These are phyloP conservation scores for Euura saliciscinereae DNA, from an alignment of 1,140 invertebrate species.

Conservation along the genomic window DNA sequence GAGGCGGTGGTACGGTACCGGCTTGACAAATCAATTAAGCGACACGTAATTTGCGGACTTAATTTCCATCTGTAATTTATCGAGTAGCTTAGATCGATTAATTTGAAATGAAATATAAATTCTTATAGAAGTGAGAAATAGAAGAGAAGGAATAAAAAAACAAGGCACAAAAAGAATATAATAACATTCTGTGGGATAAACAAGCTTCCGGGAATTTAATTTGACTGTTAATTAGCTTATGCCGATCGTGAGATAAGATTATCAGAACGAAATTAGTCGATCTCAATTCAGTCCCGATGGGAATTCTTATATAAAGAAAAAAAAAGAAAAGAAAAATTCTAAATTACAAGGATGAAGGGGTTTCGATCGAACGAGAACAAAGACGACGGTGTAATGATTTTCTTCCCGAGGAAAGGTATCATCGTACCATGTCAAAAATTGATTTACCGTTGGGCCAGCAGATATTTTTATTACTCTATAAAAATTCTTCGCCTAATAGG, in stretches of 20 bases:
- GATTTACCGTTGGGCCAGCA: slow-evolving; percentile 21
- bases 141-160: slow-evolving; percentile 13
- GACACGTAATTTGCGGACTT: slow-evolving; percentile 14
- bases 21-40: slow-evolving; percentile 9
- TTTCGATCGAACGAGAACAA: background rate
- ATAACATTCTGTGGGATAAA: too few relatives aligned
- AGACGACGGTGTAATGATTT: background rate
- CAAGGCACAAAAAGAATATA: background rate
- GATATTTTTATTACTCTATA: slow-evolving; percentile 52
- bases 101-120: slow-evolving; percentile 9
- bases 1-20: background rate
- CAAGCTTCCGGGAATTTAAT: too few relatives aligned
- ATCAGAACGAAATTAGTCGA: too few relatives aligned
- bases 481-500: slow-evolving; percentile 55
- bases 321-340: slow-evolving; percentile 13
- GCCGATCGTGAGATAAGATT: too few relatives aligned
- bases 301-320: background rate
- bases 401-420: background rate
- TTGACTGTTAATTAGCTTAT: too few relatives aligned
- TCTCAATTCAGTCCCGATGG: too few relatives aligned
- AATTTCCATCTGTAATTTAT: slow-evolving; percentile 12
- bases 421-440: slow-evolving; percentile 25
- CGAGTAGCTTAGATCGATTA: slow-evolving; percentile 16
- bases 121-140: background rate
- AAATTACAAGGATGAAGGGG: background rate